These are phyloP conservation scores for Electrona antarctica DNA, from an alignment of 2,113 vertebrate species.

Conservation along the genomic window DNA sequence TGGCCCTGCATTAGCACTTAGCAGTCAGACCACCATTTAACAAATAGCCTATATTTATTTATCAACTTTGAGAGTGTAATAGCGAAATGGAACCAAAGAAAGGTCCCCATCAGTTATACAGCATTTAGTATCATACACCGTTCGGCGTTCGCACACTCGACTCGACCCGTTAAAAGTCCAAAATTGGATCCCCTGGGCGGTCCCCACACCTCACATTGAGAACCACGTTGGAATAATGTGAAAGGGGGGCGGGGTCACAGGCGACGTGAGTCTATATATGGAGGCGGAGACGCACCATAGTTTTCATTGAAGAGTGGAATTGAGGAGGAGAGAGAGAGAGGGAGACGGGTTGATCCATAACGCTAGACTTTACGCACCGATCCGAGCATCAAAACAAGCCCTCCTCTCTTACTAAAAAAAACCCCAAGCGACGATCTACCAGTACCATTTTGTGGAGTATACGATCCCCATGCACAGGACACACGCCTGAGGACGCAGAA, in stretches of 20 bases:
- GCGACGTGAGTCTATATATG: constrained; percentile 91
- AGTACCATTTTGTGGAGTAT: constrained; percentile 74
- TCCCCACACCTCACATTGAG: neutral
- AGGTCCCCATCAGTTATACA: too few relatives aligned
- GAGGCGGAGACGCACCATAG: constrained; percentile 61
- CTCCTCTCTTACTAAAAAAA: constrained; percentile 26
- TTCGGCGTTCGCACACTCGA: too few relatives aligned
- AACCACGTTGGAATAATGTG: constrained; percentile 67
- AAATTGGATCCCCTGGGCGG: too few relatives aligned
- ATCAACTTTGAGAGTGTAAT: too few relatives aligned
- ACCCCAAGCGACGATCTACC: constrained; percentile 2
- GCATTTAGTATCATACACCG: too few relatives aligned
- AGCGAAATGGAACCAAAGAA: too few relatives aligned
- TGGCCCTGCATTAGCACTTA: too few relatives aligned
- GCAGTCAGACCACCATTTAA: too few relatives aligned
- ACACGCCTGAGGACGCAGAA: constrained; percentile 59
- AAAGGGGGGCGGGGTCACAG: constrained; percentile 86
- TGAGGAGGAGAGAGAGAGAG: too few relatives aligned
- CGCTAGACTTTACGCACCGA: constrained; percentile 54
- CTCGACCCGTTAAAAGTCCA: too few relatives aligned
- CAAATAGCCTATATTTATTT: too few relatives aligned
- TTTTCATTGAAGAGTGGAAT: constrained; percentile 77
- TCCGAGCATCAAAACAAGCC: constrained; percentile 67
- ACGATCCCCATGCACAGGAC: constrained; percentile 54
- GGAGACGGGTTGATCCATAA: too few relatives aligned